These are phyloP conservation scores for Naja naja DNA, from an alignment of 2,113 vertebrate genomes.

Conservation along the genomic window DNA sequence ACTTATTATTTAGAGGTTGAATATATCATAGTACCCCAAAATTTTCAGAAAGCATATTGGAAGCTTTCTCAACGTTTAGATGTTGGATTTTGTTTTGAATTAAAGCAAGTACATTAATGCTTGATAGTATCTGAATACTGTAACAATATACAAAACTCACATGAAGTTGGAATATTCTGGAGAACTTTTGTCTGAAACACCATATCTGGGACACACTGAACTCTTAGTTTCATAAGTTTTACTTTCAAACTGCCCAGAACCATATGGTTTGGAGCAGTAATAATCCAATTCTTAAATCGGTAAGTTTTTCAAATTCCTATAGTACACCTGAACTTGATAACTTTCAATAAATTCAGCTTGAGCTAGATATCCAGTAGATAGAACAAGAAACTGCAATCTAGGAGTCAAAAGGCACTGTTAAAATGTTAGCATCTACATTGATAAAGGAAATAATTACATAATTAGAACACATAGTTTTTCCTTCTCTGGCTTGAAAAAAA, in stretches of 20 bases:
- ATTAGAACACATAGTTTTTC: neutral
- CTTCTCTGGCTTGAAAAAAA: neutral
- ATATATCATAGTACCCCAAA: neutral
- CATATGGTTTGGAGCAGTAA: neutral
- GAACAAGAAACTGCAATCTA: neutral
- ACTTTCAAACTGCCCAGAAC: neutral
- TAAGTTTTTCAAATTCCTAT: neutral
- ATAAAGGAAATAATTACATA: neutral
- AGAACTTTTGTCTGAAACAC: neutral
- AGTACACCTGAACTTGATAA: neutral
- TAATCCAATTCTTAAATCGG: neutral
- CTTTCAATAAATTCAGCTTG: neutral
- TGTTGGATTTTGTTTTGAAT: neutral
- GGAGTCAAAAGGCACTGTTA: neutral
- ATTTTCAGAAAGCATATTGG: neutral
- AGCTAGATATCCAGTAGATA: neutral
- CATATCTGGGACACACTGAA: neutral
- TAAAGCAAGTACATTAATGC: neutral
- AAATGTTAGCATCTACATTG: neutral
- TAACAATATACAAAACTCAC: neutral
- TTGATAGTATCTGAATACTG: neutral
- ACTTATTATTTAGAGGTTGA: neutral
- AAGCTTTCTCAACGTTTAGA: neutral
- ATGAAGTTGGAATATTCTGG: neutral
- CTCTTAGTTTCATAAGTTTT: neutral